Percentiles rank a stretch among this genome's conserved stretches.
phyloP scores from a whole-genome alignment of 2,888 invertebrate species.

The Cephalotes varians region DNA sequence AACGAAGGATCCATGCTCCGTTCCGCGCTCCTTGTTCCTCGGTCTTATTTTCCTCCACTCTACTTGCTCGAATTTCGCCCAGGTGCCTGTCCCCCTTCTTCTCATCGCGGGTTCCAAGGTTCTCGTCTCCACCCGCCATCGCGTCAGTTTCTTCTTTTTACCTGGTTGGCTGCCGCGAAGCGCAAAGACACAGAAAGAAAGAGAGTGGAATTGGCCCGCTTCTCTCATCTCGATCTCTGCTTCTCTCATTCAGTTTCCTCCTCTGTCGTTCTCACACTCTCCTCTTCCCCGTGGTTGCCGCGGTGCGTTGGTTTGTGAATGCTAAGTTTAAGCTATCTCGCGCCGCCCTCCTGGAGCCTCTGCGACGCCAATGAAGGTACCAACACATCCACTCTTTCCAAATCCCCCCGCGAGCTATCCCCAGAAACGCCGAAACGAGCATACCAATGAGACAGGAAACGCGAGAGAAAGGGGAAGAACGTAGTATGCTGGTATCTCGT shows the following conservation, averaged over 20 bases:
- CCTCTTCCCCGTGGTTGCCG: constrained; percentile 64
- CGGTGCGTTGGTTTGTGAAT: constrained; percentile 81
- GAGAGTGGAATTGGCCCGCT: constrained; percentile 77
- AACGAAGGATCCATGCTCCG: constrained; percentile 76
- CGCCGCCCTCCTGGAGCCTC: constrained; percentile 61
- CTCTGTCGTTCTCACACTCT: constrained; percentile 45
- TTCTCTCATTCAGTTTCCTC: constrained; percentile 49
- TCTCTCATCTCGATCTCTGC: constrained; percentile 55
- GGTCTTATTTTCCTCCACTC: constrained; percentile 57
- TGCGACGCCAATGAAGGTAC: constrained; percentile 68
- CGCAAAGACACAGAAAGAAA: constrained; percentile 68
- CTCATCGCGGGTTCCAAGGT: constrained; percentile 50
- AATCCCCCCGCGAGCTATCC: constrained; percentile 70
- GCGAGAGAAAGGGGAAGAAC: constrained; percentile 58
- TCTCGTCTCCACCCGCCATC: constrained; percentile 56
- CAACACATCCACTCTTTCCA: constrained; percentile 70
- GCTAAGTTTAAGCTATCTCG: constrained; percentile 82
- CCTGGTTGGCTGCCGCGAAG: constrained; percentile 74
- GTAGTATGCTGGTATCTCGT: constrained; percentile 59
- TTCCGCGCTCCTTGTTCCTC: constrained; percentile 60
- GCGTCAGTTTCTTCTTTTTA: constrained; percentile 69
- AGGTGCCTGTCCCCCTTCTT: constrained; percentile 50
- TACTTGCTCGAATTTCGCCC: constrained; percentile 48
- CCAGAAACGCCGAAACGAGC: constrained; percentile 77
- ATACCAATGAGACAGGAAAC: constrained; percentile 79